Evolutionary conservation across 2,797 vertebrate species (phyloP), one percentile per base, ranked within the genome.

Genomic region (Nyctibius grandis): DNA sequence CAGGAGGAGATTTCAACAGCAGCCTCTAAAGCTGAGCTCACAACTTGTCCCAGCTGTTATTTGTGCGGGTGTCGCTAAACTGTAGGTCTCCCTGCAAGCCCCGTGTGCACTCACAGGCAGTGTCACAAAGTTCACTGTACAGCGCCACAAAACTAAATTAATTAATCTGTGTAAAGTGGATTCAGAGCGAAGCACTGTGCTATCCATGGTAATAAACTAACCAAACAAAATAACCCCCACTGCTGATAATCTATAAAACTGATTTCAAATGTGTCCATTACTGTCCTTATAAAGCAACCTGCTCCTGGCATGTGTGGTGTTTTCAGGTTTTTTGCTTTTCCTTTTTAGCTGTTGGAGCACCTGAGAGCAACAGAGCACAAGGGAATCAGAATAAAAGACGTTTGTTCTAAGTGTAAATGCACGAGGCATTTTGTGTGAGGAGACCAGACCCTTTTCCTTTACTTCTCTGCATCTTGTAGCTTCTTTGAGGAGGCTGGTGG

Each of bases 401-500:
- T 84, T 91, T 96, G 93, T 96, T 96, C 78, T 23, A 88, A 79
- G 56, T 40, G 77, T 54, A 96, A 95, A 94, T 47, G 83, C 89
- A 61, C 6, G 1, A 56, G 54, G 81, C 92, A 89, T 84, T 97
- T 94, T 94, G 85, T 89, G 70, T 75, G 59, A 78, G 57, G 78
- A 92, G 69, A 91, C 48, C 2, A 3, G 75, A 83, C 68, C 50
- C 84, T 91, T 94, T 85, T 77, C 92, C 96, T 93, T 95, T 91
- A 79, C 94, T 91, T 87, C 95, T 76, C 95, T 96, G 97, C 88
- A 92, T 91, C 94, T 96, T 97, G 96, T 97, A 88, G 89, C 92
- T 92, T 93, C 97, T 97, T 97, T 97, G 92, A 97, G 92, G 63
- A 95, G 89, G 93, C 97, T 97, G 97, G 97, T 97, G 97, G 97